Evolutionary conservation across 2,888 invertebrate species (phyloP), one percentile per base, ranked within the genome.

Genomic region (Melanchra persicariae): DNA sequence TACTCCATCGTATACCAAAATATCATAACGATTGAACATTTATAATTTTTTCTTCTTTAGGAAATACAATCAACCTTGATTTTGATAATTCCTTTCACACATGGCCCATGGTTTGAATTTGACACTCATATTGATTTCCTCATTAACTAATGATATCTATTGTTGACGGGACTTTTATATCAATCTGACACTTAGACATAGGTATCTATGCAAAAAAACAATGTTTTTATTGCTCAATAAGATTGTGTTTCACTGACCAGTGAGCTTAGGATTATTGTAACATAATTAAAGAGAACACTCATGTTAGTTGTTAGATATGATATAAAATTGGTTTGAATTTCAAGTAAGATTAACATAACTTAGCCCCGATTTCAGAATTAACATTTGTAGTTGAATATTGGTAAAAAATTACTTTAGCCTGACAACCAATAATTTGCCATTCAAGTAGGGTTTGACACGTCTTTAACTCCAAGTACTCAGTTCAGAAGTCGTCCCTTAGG

Each of bases 191-290:
- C 15, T 51, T 8, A 10, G 7, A 22, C 30, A 34, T 37, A n/a
- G n/a, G n/a, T n/a, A 6, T 58, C 19, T 17, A 43, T 45, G 34
- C 64, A 65, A 79, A 63, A 60, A 66, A 75, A 49, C 52, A 34
- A 67, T 55, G 37, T 30, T 67, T 70, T 66, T 69, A 51, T 80
- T 79, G 55, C 60, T 63, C 62, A 79, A 80, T 19, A 15, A 70
- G 59, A 66, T 80, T 49, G n/a, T 45, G 61, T 80, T 69, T 51
- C 49, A 19, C 1, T 68, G 34, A 24, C n/a, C 43, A 57, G 17
- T 54, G 45, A 37, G 49, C 30, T 60, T 30, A 63, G 55, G 59
- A 51, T 55, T 22, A 51, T 65, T 62, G 10, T 49, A 70, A 47
- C 9, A 59, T 66, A 76, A 59, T 26, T 74, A 74, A 69, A 60